These are phyloP conservation scores for Lophura nycthemera DNA, from an alignment of 2,113 vertebrate genomes.

Conservation along the genomic window DNA sequence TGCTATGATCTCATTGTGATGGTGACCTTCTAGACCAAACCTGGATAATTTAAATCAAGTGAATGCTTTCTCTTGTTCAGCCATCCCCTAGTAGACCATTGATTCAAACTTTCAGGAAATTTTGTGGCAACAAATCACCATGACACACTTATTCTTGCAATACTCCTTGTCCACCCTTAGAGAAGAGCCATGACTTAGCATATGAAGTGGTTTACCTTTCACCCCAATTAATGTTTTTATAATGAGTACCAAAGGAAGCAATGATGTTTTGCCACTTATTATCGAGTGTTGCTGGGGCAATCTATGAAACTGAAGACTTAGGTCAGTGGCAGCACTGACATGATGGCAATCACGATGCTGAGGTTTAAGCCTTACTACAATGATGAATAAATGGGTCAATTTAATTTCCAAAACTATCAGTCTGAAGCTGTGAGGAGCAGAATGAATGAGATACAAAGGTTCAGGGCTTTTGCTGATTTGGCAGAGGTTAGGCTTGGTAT, in stretches of 20 bases:
- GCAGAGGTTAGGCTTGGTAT: slow-evolving; percentile 40
- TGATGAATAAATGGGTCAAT: slow-evolving; percentile 71
- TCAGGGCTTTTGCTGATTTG: slow-evolving; percentile 4
- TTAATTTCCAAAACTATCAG: slow-evolving; percentile 70
- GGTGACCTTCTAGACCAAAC: slow-evolving; percentile 16
- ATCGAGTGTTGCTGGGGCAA: slow-evolving; percentile 63
- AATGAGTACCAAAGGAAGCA: slow-evolving; percentile 70
- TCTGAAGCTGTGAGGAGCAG: slow-evolving; percentile 43
- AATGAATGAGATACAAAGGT: slow-evolving; percentile 18
- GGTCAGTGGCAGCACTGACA: slow-evolving; percentile 60
- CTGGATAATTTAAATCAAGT: slow-evolving; percentile 12
- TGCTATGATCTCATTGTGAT: neutral
- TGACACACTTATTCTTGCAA: slow-evolving; percentile 32
- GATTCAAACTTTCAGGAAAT: slow-evolving; percentile 23
- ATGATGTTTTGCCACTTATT: slow-evolving; percentile 71
- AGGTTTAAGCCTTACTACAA: slow-evolving; percentile 53
- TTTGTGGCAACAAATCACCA: slow-evolving; percentile 8
- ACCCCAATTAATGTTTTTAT: slow-evolving; percentile 72
- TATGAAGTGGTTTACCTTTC: slow-evolving; percentile 73
- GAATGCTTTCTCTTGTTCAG: neutral
- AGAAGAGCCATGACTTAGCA: slow-evolving; percentile 67
- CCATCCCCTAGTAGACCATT: neutral
- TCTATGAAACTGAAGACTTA: slow-evolving; percentile 61
- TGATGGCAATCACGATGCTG: slow-evolving; percentile 64
- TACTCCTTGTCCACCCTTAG: slow-evolving; percentile 46